Conservation (phyloP, 2,888 invertebrate species). For the Nomada goodeniana region DNA sequence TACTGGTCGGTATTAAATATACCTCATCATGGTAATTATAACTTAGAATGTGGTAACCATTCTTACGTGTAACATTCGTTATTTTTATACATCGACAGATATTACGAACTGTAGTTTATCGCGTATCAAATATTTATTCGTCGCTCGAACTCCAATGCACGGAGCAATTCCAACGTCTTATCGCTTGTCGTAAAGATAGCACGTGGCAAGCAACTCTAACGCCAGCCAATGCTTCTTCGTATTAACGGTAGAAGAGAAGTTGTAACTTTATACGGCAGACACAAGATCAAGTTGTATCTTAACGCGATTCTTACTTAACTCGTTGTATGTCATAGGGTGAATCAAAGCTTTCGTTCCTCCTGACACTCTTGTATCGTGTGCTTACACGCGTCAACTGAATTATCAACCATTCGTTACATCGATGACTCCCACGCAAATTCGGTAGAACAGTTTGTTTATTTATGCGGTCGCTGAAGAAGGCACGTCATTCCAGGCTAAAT, state of each 20-base stretch:
- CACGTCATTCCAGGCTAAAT: too few relatives aligned
- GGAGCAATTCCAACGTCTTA: background rate
- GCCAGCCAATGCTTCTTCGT: background rate
- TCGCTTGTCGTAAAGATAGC: background rate
- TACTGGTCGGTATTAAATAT: too few relatives aligned
- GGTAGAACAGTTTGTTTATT: too few relatives aligned
- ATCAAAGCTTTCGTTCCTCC: background rate
- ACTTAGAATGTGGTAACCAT: too few relatives aligned
- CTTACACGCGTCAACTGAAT: background rate
- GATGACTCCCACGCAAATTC: too few relatives aligned
- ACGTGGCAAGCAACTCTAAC: background rate
- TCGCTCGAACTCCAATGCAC: background rate
- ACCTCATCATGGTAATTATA: too few relatives aligned
- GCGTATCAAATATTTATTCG: too few relatives aligned
- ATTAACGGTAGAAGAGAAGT: conserved; percentile 4
- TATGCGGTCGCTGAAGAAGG: too few relatives aligned
- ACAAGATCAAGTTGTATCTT: background rate
- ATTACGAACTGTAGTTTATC: too few relatives aligned
- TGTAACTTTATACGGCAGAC: background rate
- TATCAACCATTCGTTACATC: background rate
- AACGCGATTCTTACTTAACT: background rate
- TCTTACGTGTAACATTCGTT: background rate
- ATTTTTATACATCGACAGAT: background rate
- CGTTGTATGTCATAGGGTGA: background rate
- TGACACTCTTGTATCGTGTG: too few relatives aligned